These are phyloP conservation scores for Melieria picta DNA, from an alignment of 2,888 invertebrate genomes.

Conservation along the genomic window DNA sequence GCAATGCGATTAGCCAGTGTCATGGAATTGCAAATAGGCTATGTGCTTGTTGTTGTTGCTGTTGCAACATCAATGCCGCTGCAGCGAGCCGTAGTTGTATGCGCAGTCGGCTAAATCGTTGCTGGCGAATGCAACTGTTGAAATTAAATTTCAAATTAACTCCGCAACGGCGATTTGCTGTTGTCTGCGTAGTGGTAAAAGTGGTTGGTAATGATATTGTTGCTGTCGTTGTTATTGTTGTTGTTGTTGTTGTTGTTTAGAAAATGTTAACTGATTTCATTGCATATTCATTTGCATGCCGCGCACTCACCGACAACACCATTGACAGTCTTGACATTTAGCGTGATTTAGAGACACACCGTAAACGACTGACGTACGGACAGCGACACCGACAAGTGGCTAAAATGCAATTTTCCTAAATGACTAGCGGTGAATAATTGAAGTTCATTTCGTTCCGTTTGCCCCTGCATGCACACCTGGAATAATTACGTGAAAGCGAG, in stretches of 20 bases:
- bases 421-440: neutral
- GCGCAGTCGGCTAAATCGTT: too few relatives aligned
- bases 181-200: neutral
- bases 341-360: conserved; percentile 30
- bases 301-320: conserved; percentile 10
- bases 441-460: too few relatives aligned
- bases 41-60: neutral
- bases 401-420: conserved; percentile 11
- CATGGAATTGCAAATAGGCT: too few relatives aligned
- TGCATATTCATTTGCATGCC: conserved; percentile 45
- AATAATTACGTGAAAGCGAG: too few relatives aligned
- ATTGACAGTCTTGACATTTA: conserved; percentile 33
- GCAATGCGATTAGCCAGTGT: too few relatives aligned
- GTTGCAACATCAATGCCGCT: conserved; percentile 7
- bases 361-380: neutral
- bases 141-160: conserved; percentile 39
- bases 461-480: too few relatives aligned
- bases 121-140: conserved; percentile 19
- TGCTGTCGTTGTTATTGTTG: conserved; percentile 38
- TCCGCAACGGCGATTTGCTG: conserved; percentile 31
- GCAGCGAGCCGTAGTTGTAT: neutral
- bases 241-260: conserved; percentile 46
- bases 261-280: conserved; percentile 61
- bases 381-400: conserved; percentile 3
- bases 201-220: neutral